Evolutionary conservation across 2,113 vertebrate species (phyloP), one percentile per base, ranked within the genome.

Genomic region (Carassius gibelio): DNA sequence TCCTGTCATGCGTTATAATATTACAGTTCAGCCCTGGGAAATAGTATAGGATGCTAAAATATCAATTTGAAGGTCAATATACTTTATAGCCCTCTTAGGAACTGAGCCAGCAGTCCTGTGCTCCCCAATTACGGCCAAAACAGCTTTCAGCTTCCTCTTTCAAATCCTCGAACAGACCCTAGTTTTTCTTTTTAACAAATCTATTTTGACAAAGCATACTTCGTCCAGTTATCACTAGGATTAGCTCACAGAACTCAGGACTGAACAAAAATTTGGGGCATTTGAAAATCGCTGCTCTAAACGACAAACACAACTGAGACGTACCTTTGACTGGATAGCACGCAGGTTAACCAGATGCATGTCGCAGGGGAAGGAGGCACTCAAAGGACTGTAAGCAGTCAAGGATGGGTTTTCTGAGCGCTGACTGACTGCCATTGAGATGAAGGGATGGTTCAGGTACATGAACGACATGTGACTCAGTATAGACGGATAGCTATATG

Each of bases 301-400:
- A 42, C 26, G 7, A 48, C 26, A 50, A 21, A 34, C 15, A 52
- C 8, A 26, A 50, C 17, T 4, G 50, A 71, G 2, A 9, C 88
- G 90, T 93, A 98, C 97, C 95, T 96, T 93, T 85, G 95, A 93
- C 80, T 98, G 95, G 88, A 99, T 94, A 14, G 95, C 95, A 88
- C 96, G 95, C 84, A 99, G 90, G 90, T 98, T 98, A 85, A 98
- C 92, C 85, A 99, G 84, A 87, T 97, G 95, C 85, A 98, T 66
- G 84, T 99, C 97, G 76, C 97, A 99, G 6, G 97, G 97, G 91
- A 98, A 88, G 1, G 97, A 93, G 2, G 93, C 94, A 7, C 38
- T 10, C 0, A 99, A 92, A 0, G 95, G 96, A 83, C 89, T 92
- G 90, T 96, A 96, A 75, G 86, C 91, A 84, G 77, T 90, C 87